phyloP scores from a whole-genome alignment of 2,113 vertebrate genomes.

The Perccottus glenii region DNA sequence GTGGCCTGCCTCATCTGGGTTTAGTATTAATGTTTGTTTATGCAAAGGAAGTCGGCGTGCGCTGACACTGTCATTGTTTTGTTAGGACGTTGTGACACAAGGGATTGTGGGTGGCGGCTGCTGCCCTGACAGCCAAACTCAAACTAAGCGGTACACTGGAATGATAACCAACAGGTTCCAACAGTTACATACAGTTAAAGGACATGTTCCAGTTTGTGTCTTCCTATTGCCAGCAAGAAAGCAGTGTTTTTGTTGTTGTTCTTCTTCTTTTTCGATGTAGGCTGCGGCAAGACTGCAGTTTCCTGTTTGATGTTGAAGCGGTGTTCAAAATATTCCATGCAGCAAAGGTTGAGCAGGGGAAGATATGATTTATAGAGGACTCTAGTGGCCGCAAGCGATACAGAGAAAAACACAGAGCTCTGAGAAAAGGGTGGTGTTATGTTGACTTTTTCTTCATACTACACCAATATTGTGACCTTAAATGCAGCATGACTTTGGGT shows the following conservation, averaged over 20 bases:
- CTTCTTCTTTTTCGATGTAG: neutral
- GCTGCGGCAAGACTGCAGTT: neutral
- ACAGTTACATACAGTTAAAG: neutral
- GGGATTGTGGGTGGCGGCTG: slow-evolving; percentile 19
- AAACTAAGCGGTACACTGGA: slow-evolving; percentile 4
- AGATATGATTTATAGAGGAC: slow-evolving; percentile 49
- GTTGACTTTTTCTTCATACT: no score
- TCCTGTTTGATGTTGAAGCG: slow-evolving; percentile 17
- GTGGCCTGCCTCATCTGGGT: neutral
- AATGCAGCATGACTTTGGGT: no score
- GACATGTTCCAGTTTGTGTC: slow-evolving; percentile 1
- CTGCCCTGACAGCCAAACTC: neutral
- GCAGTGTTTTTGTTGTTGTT: neutral
- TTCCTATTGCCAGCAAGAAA: neutral
- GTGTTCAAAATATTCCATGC: slow-evolving; percentile 12
- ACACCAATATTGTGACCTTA: neutral
- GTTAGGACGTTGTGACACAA: slow-evolving; percentile 38
- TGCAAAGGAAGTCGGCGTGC: slow-evolving; percentile 32
- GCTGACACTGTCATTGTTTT: slow-evolving; percentile 30
- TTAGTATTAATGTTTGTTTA: slow-evolving; percentile 14
- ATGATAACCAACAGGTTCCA: slow-evolving; percentile 39
- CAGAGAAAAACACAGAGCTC: slow-evolving; percentile 12
- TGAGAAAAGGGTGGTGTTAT: slow-evolving; percentile 24
- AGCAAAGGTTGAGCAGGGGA: slow-evolving; percentile 8
- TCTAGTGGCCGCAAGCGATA: slow-evolving; percentile 56